Evolutionary conservation across 2,888 invertebrate genomes (phyloP).

Genomic region (Balanococcus diminutus): DNA sequence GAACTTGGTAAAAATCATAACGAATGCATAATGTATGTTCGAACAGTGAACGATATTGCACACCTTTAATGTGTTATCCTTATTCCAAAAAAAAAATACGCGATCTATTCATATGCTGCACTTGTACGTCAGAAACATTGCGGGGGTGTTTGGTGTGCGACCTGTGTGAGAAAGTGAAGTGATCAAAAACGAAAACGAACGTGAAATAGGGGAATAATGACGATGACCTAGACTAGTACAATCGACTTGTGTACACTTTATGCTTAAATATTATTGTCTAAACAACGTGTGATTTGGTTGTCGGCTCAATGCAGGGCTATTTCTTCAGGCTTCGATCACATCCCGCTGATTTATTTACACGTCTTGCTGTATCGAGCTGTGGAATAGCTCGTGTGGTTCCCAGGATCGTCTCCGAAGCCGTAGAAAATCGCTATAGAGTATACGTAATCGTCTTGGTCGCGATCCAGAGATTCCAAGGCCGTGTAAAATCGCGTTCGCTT

Average conservation of each 20-base stretch:
- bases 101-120: neutral
- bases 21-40: too few relatives aligned
- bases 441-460: neutral
- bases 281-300: neutral
- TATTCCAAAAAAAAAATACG: too few relatives aligned
- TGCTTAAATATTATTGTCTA: neutral
- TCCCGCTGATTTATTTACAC: neutral
- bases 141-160: too few relatives aligned
- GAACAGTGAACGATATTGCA: too few relatives aligned
- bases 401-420: neutral
- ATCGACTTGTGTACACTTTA: neutral
- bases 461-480: slow-evolving; percentile 24
- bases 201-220: neutral
- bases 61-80: too few relatives aligned
- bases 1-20: too few relatives aligned
- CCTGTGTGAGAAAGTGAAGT: neutral
- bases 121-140: too few relatives aligned
- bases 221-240: neutral
- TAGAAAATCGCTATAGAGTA: neutral
- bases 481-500: slow-evolving; percentile 26
- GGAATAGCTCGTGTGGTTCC: too few relatives aligned
- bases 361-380: too few relatives aligned
- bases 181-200: neutral
- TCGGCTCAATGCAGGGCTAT: neutral
- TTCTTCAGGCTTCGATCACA: neutral